phyloP scores from a whole-genome alignment of 2,888 invertebrate species.

The Amiota minor region DNA sequence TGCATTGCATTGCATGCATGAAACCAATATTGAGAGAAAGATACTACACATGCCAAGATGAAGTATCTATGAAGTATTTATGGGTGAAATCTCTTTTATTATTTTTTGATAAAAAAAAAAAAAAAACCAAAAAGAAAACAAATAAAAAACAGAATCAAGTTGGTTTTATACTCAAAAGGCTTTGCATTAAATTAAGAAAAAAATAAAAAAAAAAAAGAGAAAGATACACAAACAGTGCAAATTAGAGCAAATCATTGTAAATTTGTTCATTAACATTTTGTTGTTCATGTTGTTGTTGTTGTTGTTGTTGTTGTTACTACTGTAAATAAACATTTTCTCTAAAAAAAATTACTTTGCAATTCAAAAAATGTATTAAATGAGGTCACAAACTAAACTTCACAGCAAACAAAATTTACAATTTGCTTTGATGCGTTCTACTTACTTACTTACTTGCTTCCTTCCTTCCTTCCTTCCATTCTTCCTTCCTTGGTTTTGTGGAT shows the following conservation, averaged over 20 bases:
- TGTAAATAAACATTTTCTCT: conserved; percentile 14
- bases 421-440: conserved; percentile 22
- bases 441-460: not conserved
- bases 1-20: too few species aligned
- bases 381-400: conserved; percentile 27
- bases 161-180: conserved; percentile 6
- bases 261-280: conserved; percentile 1
- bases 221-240: conserved; percentile 31
- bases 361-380: conserved; percentile 7
- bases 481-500: conserved; percentile 1
- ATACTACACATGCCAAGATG: conserved; percentile 9
- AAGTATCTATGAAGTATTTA: conserved; percentile 20
- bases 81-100: conserved; percentile 14
- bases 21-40: too few species aligned
- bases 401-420: not conserved
- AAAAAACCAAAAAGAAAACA: too few species aligned
- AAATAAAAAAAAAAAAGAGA: conserved; percentile 8
- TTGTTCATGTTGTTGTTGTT: not conserved
- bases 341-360: conserved; percentile 22
- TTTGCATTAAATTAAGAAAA: conserved; percentile 6
- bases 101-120: too few species aligned
- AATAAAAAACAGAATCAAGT: not conserved
- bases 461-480: not conserved
- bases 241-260: conserved; percentile 39
- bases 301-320: conserved; percentile 2